phyloP scores from a whole-genome alignment of 2,113 vertebrate species.

The Conger conger region DNA sequence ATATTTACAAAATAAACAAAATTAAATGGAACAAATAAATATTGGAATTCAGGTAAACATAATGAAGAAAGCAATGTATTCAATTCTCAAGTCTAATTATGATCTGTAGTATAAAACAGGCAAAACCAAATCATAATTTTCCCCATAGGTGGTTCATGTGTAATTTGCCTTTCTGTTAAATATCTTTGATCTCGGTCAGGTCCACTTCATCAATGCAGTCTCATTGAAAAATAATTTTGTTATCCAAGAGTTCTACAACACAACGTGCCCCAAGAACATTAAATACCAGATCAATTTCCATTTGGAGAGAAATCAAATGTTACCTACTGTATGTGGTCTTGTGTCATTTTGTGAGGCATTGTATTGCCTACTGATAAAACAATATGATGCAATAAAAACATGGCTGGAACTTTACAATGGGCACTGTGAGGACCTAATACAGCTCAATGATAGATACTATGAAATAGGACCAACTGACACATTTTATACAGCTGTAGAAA shows the following conservation, averaged over 20 bases:
- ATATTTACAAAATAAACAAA: not conserved
- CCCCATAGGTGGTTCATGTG: not conserved
- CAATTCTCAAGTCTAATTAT: not conserved
- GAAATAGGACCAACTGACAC: not conserved
- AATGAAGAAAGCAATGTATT: not conserved
- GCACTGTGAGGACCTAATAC: not conserved
- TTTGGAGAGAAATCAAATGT: not conserved
- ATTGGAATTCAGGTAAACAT: not conserved
- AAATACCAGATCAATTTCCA: not conserved
- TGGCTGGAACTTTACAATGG: not conserved
- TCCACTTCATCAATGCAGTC: not conserved
- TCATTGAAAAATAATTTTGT: not conserved
- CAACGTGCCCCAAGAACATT: not conserved
- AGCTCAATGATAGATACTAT: not conserved
- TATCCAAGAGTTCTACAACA: not conserved
- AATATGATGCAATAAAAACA: not conserved
- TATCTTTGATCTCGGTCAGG: slow-evolving; percentile 8
- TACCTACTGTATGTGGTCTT: slow-evolving; percentile 3
- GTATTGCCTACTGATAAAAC: not conserved
- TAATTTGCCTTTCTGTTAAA: slow-evolving; percentile 7
- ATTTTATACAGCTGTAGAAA: not conserved
- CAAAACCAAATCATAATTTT: not conserved
- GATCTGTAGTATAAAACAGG: not conserved
- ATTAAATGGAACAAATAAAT: not conserved
- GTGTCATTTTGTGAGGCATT: not conserved